Evolutionary conservation across 53 echinoderm and acorn worm genomes (phyloP).

Genomic region (Luidia sarsii): DNA sequence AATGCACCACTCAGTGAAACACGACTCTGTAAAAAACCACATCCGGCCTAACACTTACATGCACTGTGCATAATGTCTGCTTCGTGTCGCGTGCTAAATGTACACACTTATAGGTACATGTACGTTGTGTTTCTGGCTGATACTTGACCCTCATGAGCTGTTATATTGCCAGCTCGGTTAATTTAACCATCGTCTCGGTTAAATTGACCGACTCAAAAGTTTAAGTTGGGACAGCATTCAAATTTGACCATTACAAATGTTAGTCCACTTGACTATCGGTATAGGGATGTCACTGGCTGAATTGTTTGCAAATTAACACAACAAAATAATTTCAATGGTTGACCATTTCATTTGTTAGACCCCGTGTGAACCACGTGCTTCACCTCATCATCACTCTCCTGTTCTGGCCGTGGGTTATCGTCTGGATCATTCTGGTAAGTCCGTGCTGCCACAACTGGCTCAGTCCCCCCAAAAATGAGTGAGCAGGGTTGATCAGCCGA

Average conservation of each 20-base stretch:
- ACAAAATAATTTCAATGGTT: neutral
- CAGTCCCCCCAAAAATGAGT: neutral
- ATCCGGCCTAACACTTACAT: too few species aligned
- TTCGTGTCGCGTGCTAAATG: too few species aligned
- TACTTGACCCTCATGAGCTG: too few species aligned
- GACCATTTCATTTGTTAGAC: conserved; percentile 33
- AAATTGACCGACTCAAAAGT: too few species aligned
- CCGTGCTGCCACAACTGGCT: neutral
- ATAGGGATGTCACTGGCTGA: neutral
- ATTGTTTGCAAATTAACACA: neutral
- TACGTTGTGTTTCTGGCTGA: too few species aligned
- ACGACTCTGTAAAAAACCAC: too few species aligned
- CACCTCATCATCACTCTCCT: conserved; percentile 62
- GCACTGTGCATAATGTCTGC: too few species aligned
- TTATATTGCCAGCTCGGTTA: too few species aligned
- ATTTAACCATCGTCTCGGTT: too few species aligned
- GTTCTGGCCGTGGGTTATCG: conserved; percentile 71
- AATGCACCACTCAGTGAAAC: too few species aligned
- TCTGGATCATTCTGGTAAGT: conserved; percentile 77
- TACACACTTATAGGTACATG: too few species aligned
- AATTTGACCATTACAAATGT: neutral
- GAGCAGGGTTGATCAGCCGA: neutral
- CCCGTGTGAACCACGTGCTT: conserved; percentile 67
- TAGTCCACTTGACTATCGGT: neutral
- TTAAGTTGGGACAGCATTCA: neutral